phyloP scores from a whole-genome alignment of 2,797 vertebrate species.

The Catharus ustulatus region DNA sequence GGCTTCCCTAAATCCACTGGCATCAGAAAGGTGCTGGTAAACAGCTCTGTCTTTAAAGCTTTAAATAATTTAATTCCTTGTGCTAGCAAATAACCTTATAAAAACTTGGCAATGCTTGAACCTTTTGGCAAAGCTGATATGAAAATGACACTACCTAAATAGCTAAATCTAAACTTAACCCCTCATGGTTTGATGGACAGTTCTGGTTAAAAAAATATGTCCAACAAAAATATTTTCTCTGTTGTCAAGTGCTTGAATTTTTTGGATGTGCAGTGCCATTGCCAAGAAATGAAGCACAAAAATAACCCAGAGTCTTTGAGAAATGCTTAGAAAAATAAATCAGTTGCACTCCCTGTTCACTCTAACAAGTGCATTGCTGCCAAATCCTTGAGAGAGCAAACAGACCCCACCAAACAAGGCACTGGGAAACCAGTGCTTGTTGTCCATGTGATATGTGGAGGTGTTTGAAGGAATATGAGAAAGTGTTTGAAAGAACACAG shows the following conservation, averaged over 20 bases:
- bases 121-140: not conserved
- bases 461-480: not conserved
- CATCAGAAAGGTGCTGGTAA: not conserved
- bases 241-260: not conserved
- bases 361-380: not conserved
- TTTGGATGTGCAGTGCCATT: not conserved
- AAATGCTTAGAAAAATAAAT: not conserved
- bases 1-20: not conserved
- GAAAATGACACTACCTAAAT: not conserved
- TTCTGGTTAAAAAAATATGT: not conserved
- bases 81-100: not conserved
- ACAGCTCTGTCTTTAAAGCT: slow-evolving; percentile 16
- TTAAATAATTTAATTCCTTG: slow-evolving; percentile 32
- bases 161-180: not conserved
- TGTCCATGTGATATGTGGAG: too few species aligned
- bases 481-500: not conserved
- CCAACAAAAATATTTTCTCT: not conserved
- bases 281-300: not conserved
- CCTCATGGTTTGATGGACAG: not conserved
- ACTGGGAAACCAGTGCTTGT: not conserved
- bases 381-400: not conserved
- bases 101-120: not conserved
- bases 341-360: not conserved
- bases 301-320: not conserved
- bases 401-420: not conserved